Base-by-base conservation (phyloP, 1,140 invertebrate species). In the Cotesia vestalis region DNA sequence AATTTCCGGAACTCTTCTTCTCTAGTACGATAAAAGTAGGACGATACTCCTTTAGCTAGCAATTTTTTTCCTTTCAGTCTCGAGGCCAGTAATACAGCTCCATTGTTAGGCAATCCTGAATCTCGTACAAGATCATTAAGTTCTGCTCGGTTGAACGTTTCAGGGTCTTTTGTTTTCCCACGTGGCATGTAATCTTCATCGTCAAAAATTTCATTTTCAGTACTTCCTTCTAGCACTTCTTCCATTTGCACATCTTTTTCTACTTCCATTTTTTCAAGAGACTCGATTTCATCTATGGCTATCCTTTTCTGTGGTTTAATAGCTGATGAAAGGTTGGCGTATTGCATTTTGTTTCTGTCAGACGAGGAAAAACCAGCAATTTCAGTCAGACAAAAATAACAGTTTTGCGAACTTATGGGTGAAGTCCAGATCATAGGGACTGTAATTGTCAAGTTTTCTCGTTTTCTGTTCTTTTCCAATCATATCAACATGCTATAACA, bases 81-180 rank as follows among this genome's bases (percentile, higher is more conserved):
- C 6, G 36, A 3, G 3, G 36, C 36, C 6, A 38, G 36, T 4
- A 4, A 38, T 38, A 4, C 36, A 38, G 36, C 36, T 38, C 36
- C 36, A 38, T 38, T 6, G 3, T 72, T 61, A 53, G 74, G 64
- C 36, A 74, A 73, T 12, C 38, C 35, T 27, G 66, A 76, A 66
- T 77, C 66, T 73, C 74, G 59, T 69, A 77, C 53, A 9, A 77
- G 71, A 69, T 76, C 73, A 77, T 77, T 76, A 0, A 76, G 40
- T 71, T 71, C 67, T 69, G 12, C 61, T 73, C 60, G 71, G n/a
- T 27, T 59, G 40, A 73, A 76, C 38, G 20, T 71, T 75, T 76
- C 59, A 72, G 73, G 73, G 11, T n/a, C n/a, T n/a, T n/a, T n/a
- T n/a, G n/a, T n/a, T n/a, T n/a, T n/a, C n/a, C n/a, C n/a, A n/a